Conservation (phyloP, 2,113 vertebrate genomes). For the Cryptoleucopteryx plumbea region DNA sequence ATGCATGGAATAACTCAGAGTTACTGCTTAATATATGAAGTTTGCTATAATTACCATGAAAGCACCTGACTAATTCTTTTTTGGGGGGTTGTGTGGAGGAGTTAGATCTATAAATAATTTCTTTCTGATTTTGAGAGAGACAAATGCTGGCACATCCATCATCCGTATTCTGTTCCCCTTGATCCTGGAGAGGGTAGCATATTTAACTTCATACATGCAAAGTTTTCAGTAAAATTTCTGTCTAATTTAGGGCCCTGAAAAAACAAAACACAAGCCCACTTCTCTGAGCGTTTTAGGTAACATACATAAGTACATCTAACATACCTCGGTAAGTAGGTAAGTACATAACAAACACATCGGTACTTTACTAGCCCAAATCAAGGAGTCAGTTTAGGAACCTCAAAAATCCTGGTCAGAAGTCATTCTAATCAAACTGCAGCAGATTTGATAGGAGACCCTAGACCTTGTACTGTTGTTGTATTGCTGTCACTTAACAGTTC, state of each 20-base stretch:
- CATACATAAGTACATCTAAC: background rate
- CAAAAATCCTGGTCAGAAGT: background rate
- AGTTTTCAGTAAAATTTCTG: background rate
- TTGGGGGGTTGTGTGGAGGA: background rate
- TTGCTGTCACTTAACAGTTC: background rate
- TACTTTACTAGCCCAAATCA: background rate
- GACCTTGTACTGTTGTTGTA: rapidly evolving
- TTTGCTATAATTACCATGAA: background rate
- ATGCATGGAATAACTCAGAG: background rate
- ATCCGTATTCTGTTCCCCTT: background rate
- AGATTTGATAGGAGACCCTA: background rate
- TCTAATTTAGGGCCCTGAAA: background rate
- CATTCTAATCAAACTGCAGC: background rate
- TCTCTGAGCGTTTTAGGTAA: background rate
- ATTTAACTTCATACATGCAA: background rate
- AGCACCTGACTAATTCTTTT: conserved; percentile 16
- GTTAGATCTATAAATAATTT: conserved; percentile 32
- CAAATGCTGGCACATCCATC: background rate
- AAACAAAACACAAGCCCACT: background rate
- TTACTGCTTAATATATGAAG: background rate
- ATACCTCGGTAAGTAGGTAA: background rate
- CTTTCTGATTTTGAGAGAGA: conserved; percentile 10
- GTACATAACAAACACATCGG: background rate
- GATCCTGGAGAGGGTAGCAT: background rate
- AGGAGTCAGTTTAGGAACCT: background rate